phyloP scores from a whole-genome alignment of 1,140 invertebrate genomes.

The Paraescarpia echinospica region DNA sequence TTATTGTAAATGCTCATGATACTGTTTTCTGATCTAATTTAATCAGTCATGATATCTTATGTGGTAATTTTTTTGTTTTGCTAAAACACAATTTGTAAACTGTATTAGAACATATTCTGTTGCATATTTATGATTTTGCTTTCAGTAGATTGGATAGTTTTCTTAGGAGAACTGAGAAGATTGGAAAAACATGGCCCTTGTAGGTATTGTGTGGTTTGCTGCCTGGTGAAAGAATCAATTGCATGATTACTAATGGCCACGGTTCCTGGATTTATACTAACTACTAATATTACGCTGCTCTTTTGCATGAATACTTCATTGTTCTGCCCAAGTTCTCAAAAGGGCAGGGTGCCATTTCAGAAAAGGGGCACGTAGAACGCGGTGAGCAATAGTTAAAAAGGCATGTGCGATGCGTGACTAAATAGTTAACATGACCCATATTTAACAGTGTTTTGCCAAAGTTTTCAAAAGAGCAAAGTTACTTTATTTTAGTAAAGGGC shows the following conservation, averaged over 20 bases:
- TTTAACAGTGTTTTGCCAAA: too few species aligned
- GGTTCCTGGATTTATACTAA: neutral
- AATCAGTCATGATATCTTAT: too few species aligned
- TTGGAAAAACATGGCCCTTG: neutral
- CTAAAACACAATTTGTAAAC: neutral
- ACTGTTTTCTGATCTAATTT: neutral
- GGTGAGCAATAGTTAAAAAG: too few species aligned
- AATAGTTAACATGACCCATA: too few species aligned
- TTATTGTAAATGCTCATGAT: neutral
- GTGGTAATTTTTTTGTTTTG: neutral
- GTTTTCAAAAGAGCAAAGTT: too few species aligned
- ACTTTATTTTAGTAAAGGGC: too few species aligned
- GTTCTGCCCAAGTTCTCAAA: too few species aligned
- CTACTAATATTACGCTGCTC: neutral
- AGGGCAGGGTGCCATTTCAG: too few species aligned
- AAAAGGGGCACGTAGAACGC: too few species aligned
- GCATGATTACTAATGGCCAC: neutral
- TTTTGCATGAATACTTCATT: neutral
- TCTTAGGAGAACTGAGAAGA: neutral
- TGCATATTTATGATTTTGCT: neutral
- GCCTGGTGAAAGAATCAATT: neutral
- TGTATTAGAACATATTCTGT: neutral
- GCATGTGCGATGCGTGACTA: too few species aligned
- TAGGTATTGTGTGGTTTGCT: neutral
- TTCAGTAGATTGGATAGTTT: slow-evolving; percentile 6